Base-by-base conservation (phyloP, 2,113 vertebrate genomes). In the Eretmochelys imbricata region DNA sequence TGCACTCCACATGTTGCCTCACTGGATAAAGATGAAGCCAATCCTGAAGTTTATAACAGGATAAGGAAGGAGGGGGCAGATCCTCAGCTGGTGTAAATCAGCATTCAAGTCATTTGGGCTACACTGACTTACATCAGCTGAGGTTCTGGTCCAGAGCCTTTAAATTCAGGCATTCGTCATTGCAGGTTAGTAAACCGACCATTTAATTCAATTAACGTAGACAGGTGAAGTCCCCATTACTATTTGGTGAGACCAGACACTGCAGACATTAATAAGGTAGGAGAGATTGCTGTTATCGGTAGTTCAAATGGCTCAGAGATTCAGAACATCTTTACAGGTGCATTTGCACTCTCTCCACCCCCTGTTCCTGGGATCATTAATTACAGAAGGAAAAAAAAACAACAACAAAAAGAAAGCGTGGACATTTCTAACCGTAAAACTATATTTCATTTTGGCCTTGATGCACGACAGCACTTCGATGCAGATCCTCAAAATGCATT, bases 181-280 rank as follows among this genome's bases (percentile, higher is more conserved):
- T 89, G 24, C 16, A 62, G 20, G 76, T 89, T 80, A 89, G 75
- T 53, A 82, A 82, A 57, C 14, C 62, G 65, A 89, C 86, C 12
- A 12, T 3, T 76, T 29, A 76, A 12, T 88, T 85, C 88, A 88
- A 85, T 78, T 19, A 54, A 51, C 48, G 48, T 6, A 53, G 54
- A 29, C n/a, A 83, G 29, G 50, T 84, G 72, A 95, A 89, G 83
- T 96, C 90, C 75, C 83, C 80, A 38, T 31, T 90, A 95, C 83
- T 93, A 90, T 89, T 95, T 95, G 51, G 38, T 84, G 79, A 91
- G 72, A 82, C 10, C 51, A 94, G 81, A 86, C 13, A 13, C 82
- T n/a, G 16, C 12, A 59, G 3, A 95, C 93, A 31, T 72, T 93
- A 95, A 89, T 91, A 92, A 96, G 93, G 90, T 84, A 96, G 35